Conservation (phyloP, 53 echinoderm and acorn worm species). For the Patiria pectinifera region DNA sequence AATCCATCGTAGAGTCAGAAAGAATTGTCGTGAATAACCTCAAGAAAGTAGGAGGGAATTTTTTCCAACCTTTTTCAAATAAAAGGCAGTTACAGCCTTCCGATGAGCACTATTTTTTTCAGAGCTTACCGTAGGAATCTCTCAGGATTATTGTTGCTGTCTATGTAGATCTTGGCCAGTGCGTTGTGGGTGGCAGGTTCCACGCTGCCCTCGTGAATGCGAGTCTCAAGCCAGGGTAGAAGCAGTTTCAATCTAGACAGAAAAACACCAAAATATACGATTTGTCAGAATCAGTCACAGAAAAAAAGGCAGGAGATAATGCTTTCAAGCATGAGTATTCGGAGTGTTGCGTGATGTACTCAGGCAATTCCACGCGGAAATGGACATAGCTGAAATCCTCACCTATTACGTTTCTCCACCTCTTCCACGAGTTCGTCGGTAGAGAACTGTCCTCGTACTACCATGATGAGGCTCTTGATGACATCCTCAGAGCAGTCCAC, state of each 20-base stretch:
- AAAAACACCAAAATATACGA: not conserved
- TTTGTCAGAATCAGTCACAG: not conserved
- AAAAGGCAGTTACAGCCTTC: too few species aligned
- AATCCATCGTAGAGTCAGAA: too few species aligned
- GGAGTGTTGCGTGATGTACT: too few species aligned
- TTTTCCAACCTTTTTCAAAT: too few species aligned
- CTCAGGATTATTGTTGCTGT: conserved; percentile 99
- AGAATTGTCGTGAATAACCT: too few species aligned
- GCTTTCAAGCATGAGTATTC: too few species aligned
- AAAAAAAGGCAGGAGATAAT: not conserved
- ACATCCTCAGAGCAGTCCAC: conserved; percentile 99
- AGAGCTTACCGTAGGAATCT: conserved; percentile 86
- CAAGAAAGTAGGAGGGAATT: too few species aligned
- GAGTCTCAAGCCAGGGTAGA: conserved; percentile 98
- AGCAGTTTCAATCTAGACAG: conserved; percentile 88
- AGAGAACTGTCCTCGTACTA: conserved; percentile 98
- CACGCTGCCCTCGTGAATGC: conserved; percentile 96
- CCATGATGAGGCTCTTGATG: conserved; percentile 99
- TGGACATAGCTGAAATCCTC: not conserved
- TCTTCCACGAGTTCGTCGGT: conserved; percentile 99
- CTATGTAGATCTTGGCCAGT: conserved; percentile 99
- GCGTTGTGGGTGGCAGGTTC: conserved; percentile 99
- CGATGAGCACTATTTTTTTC: too few species aligned
- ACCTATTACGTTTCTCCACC: conserved; percentile 98
- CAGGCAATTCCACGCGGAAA: too few species aligned